These are phyloP conservation scores for Porites lobata DNA, from an alignment of 92 coral and sea anemone genomes.

Conservation along the genomic window DNA sequence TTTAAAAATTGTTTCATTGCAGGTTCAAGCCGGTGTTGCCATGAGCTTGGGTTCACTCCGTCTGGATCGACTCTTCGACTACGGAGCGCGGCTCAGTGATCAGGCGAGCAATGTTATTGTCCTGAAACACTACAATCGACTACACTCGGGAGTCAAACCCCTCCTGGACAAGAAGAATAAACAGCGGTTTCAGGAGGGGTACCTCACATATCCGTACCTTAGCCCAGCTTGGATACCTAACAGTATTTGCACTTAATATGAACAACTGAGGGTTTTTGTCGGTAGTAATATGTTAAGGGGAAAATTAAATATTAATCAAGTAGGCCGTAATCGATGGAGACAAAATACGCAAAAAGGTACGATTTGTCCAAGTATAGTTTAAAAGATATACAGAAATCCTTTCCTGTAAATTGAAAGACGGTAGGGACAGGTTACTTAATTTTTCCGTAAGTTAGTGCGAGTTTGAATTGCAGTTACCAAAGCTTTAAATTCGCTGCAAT, in stretches of 20 bases:
- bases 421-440: too few species aligned
- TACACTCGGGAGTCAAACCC: conserved; percentile 72
- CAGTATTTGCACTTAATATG: conserved; percentile 70
- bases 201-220: conserved; percentile 95
- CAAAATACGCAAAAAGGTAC: background rate
- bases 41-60: conserved; percentile 98
- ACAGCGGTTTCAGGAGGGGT: conserved; percentile 80
- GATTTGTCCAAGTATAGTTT: background rate
- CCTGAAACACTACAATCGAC: conserved; percentile 71
- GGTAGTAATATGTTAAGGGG: background rate
- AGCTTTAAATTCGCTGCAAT: too few species aligned
- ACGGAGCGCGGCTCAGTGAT: conserved; percentile 74
- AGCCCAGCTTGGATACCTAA: conserved; percentile 98
- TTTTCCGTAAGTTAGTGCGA: too few species aligned
- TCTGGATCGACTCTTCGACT: conserved; percentile 89
- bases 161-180: conserved; percentile 81
- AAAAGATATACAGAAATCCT: too few species aligned
- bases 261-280: background rate
- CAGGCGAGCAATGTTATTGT: conserved; percentile 70
- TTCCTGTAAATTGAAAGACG: too few species aligned
- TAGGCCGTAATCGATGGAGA: too few species aligned
- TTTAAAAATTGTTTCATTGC: background rate
- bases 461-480: too few species aligned
- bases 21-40: conserved; percentile 94
- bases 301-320: background rate